A percentile compares a stretch with the other conserved stretches of the same genome.
phyloP scores from a whole-genome alignment of 2,113 vertebrate genomes.

The Chiloscyllium plagiosum region DNA sequence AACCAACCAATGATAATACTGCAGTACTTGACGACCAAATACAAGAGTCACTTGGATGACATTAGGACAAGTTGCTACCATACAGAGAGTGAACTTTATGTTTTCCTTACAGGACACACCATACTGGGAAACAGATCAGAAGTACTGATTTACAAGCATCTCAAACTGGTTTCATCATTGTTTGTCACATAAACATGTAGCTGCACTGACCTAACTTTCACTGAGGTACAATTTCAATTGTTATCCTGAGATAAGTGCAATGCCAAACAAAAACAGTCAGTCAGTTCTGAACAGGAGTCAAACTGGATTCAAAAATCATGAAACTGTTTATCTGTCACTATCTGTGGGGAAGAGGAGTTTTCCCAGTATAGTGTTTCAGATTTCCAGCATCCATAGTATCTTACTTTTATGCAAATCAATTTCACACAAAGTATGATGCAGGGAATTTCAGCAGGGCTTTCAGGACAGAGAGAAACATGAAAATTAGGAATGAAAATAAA shows the following conservation, averaged over 20 bases:
- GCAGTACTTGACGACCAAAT: not conserved
- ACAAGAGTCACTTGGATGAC: not conserved
- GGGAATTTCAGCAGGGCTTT: not conserved
- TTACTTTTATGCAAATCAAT: not conserved
- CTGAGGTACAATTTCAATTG: not conserved
- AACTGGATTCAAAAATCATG: too few relatives aligned
- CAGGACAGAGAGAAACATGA: not conserved
- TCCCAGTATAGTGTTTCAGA: too few relatives aligned
- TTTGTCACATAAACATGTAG: not conserved
- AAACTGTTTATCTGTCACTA: too few relatives aligned
- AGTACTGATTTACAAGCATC: not conserved
- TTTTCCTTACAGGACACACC: not conserved
- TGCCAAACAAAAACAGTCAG: not conserved
- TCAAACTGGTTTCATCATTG: not conserved
- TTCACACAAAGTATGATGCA: not conserved
- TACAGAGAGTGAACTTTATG: not conserved
- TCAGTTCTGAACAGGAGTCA: too few relatives aligned
- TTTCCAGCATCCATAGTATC: too few relatives aligned
- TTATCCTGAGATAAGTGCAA: not conserved
- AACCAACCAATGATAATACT: not conserved
- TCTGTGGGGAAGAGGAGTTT: too few relatives aligned
- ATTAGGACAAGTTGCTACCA: not conserved
- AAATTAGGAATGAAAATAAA: not conserved
- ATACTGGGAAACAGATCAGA: not conserved
- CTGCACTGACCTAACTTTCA: not conserved